phyloP scores from a whole-genome alignment of 2,888 invertebrate genomes.

The Anorthoa munda region DNA sequence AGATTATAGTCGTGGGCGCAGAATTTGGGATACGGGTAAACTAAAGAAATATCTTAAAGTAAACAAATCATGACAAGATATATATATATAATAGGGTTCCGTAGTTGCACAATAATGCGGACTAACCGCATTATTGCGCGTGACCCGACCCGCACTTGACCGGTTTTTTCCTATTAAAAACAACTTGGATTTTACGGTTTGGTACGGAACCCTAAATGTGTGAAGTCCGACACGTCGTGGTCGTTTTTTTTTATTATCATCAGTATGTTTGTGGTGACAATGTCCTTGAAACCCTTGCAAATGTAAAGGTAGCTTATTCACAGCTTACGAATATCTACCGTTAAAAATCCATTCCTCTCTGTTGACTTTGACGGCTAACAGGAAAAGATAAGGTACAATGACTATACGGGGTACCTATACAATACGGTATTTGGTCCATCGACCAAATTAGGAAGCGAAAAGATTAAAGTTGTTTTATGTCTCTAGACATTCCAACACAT shows the following conservation, averaged over 20 bases:
- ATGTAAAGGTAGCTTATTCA: constrained; percentile 20
- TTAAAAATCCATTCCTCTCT: constrained; percentile 49
- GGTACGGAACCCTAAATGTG: no score
- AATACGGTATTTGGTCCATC: constrained; percentile 21
- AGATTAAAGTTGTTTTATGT: not conserved
- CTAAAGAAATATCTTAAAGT: no score
- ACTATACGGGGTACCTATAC: not conserved
- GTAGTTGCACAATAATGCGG: no score
- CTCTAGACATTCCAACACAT: not conserved
- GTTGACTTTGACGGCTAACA: constrained; percentile 52
- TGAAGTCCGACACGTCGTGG: no score
- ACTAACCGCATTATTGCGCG: no score
- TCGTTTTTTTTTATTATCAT: not conserved
- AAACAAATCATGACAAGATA: no score
- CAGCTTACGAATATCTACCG: constrained; percentile 20
- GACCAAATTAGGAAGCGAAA: constrained; percentile 21
- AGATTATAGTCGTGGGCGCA: no score
- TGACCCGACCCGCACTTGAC: no score
- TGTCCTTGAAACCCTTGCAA: not conserved
- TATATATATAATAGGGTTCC: no score
- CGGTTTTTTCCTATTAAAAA: no score
- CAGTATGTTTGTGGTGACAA: not conserved
- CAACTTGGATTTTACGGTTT: no score
- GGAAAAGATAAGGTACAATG: constrained; percentile 56
- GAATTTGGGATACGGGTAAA: no score